Percentiles rank a stretch among this genome's conserved stretches.
These are phyloP conservation scores for Ceyx erithaca DNA, from an alignment of 2,797 vertebrate species.

Conservation along the genomic window DNA sequence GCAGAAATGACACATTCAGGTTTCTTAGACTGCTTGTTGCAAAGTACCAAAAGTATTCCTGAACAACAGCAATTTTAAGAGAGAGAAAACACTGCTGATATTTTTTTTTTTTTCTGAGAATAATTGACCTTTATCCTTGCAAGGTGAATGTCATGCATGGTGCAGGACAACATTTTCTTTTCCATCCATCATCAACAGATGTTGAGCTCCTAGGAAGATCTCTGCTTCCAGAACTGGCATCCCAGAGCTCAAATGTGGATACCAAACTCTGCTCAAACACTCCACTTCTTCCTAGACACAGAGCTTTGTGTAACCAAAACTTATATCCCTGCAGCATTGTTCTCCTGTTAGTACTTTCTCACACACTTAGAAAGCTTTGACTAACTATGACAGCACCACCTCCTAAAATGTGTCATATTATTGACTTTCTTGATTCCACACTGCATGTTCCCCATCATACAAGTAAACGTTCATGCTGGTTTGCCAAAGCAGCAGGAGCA, in stretches of 20 bases:
- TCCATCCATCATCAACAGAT: background rate
- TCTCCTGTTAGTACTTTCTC: background rate
- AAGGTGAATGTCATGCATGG: background rate
- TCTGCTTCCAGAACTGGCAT: background rate
- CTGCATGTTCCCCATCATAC: fast-evolving
- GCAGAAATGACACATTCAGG: background rate
- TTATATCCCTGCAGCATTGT: background rate
- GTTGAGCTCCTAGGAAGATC: background rate
- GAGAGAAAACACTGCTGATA: background rate
- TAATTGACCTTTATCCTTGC: background rate
- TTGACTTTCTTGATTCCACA: background rate
- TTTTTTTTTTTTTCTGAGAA: background rate
- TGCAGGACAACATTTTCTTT: background rate
- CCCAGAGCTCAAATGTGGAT: background rate
- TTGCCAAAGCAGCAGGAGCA: background rate
- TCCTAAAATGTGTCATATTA: background rate
- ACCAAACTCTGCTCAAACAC: background rate
- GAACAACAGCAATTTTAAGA: background rate
- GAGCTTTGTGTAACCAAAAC: background rate
- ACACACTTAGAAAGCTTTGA: background rate
- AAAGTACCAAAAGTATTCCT: background rate
- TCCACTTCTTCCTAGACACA: background rate
- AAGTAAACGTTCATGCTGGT: background rate
- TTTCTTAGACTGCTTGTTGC: background rate
- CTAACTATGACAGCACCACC: background rate